Evolutionary conservation across 2,888 invertebrate genomes (phyloP).

Genomic region (Beris morrisii): DNA sequence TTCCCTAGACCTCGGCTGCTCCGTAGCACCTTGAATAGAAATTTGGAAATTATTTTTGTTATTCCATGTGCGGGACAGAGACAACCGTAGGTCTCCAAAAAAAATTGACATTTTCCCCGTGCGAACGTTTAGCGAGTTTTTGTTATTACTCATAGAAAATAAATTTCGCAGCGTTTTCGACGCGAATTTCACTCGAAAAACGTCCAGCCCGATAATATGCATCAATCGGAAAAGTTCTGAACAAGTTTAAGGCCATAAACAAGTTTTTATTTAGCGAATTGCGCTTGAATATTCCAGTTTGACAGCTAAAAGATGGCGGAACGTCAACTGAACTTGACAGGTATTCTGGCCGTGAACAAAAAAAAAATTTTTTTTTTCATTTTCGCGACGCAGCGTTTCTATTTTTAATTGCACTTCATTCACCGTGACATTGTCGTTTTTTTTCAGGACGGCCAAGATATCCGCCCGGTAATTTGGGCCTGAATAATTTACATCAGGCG

Average conservation of each 20-base stretch:
- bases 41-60: no score
- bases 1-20: no score
- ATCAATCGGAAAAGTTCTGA: background rate
- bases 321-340: conserved; percentile 53
- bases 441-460: conserved; percentile 38
- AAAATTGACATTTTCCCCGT: conserved; percentile 21
- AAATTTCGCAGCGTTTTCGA: conserved; percentile 3
- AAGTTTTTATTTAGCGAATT: conserved; percentile 2
- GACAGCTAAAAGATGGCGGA: conserved; percentile 48
- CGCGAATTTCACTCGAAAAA: background rate
- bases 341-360: conserved; percentile 42
- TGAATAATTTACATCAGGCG: conserved; percentile 49
- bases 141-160: conserved; percentile 25
- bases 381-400: background rate
- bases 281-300: conserved; percentile 10
- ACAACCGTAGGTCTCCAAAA: conserved; percentile 7
- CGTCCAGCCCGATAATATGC: conserved; percentile 20
- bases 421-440: conserved; percentile 18
- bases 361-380: background rate
- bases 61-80: conserved; percentile 11
- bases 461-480: conserved; percentile 50
- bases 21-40: no score
- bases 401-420: conserved; percentile 37
- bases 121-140: conserved; percentile 21
- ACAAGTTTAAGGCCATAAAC: background rate